Evolutionary conservation across 2,888 invertebrate genomes (phyloP).

Genomic region (Griposia aprilina): DNA sequence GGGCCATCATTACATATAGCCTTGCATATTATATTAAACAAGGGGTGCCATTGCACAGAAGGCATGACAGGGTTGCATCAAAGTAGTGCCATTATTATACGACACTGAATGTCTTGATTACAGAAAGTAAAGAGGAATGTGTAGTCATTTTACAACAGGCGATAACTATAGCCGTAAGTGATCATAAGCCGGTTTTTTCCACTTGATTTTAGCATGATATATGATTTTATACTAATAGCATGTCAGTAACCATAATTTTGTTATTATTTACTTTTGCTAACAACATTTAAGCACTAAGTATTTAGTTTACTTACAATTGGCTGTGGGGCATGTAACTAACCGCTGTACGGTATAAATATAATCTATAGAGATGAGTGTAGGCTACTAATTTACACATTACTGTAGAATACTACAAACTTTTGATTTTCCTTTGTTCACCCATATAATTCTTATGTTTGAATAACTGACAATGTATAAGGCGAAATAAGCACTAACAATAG

Average conservation of each 20-base stretch:
- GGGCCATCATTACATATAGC: constrained; percentile 58
- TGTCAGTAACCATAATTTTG: constrained; percentile 62
- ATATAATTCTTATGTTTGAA: constrained; percentile 28
- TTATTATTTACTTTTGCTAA: constrained; percentile 48
- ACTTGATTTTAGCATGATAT: constrained; percentile 76
- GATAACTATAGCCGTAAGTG: constrained; percentile 80
- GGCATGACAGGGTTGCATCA: constrained; percentile 71
- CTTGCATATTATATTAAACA: constrained; percentile 55
- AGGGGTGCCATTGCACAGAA: constrained; percentile 67
- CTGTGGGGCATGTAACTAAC: constrained; percentile 51
- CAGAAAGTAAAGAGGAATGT: constrained; percentile 66
- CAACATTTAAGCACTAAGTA: constrained; percentile 38
- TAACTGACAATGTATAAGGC: constrained; percentile 24
- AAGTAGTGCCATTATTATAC: constrained; percentile 56
- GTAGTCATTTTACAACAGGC: constrained; percentile 70
- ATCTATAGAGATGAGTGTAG: constrained; percentile 12
- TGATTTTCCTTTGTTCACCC: constrained; percentile 33
- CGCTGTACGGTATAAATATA: constrained; percentile 40
- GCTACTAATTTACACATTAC: constrained; percentile 28
- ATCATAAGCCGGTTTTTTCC: constrained; percentile 86
- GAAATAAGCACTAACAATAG: background rate
- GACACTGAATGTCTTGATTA: constrained; percentile 63
- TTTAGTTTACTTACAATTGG: constrained; percentile 40
- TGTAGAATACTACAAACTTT: constrained; percentile 16
- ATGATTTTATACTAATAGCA: constrained; percentile 78